Base-by-base conservation (phyloP, 2,888 invertebrate genomes). In the Lapara coniferarum region DNA sequence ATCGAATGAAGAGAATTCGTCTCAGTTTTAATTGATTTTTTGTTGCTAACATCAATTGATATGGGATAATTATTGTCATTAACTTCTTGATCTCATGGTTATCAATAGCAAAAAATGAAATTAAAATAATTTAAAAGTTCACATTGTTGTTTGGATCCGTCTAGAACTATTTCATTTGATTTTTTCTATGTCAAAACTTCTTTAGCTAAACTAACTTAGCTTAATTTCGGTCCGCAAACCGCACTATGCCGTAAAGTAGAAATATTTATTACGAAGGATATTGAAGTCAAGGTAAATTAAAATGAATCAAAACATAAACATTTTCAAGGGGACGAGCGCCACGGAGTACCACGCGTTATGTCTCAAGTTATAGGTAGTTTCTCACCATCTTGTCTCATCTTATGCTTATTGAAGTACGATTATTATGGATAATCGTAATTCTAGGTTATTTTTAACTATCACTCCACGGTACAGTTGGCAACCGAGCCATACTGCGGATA, bases 391-490 rank as follows among this genome's bases (percentile, higher is more conserved):
- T 25, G 25, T 25, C 25, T 25, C 25, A 25, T 25, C 25, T 25
- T 25, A 25, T 25, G 2, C 25, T 25, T 25, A 2, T 25, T 25
- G 25, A 25, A 25, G 2, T 25, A 25, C 25, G 25, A 25, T 25
- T 25, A 25, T n/a, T n/a, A n/a, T n/a, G n/a, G n/a, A n/a, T n/a
- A n/a, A n/a, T n/a, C n/a, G n/a, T n/a, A n/a, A 37, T 37, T 58
- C 5, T 77, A 73, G 76, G 72, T 71, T 63, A 63, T 70, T 74
- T 70, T 74, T 73, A 56, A 69, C 16, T 46, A 19, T 70, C 71
- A 37, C 56, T 85, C 82, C 81, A 81, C 79, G 85, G 84, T 80
- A 87, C 82, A 84, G 76, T 88, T 85, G 74, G 66, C 72, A 89
- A 84, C 72, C 71, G 78, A 83, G 83, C 75, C 82, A 76, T 70